A percentile compares a stretch with the other conserved stretches of the same genome.
Conservation (phyloP, 1,140 invertebrate genomes). For the Subanguina moxae region DNA sequence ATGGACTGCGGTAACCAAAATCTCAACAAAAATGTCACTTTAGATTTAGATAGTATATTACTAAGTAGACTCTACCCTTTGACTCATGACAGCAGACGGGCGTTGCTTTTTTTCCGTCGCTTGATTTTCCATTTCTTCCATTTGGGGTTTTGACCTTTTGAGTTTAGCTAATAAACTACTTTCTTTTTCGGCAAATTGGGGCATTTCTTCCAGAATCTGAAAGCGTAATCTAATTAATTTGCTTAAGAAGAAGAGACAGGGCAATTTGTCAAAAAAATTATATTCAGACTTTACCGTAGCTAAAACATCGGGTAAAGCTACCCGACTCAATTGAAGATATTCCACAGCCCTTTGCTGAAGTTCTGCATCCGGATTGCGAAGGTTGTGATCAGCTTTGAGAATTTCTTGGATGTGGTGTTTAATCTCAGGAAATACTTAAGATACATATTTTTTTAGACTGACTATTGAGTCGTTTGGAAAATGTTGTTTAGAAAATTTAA, state of each 20-base stretch:
- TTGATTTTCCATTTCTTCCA: constrained; percentile 56
- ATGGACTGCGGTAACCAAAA: no score
- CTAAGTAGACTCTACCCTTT: no score
- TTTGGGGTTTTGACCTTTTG: constrained; percentile 81
- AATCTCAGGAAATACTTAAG: constrained; percentile 86
- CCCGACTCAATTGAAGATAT: constrained; percentile 90
- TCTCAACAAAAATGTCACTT: no score
- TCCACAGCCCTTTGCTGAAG: constrained; percentile 95
- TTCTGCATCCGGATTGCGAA: constrained; percentile 93
- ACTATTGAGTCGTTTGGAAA: no score
- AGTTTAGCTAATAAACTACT: constrained; percentile 89
- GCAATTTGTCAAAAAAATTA: no score
- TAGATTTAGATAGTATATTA: no score
- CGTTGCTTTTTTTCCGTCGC: constrained; percentile 54
- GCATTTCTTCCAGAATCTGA: constrained; percentile 97
- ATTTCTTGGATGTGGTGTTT: constrained; percentile 92
- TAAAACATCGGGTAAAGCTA: constrained; percentile 90
- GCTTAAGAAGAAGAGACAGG: neutral
- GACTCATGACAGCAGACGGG: constrained; percentile 55
- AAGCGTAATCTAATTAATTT: constrained; percentile 6
- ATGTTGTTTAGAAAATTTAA: no score
- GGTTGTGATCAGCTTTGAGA: constrained; percentile 88
- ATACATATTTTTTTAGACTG: no score
- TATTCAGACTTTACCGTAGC: constrained; percentile 62
- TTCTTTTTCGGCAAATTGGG: constrained; percentile 96